Conservation (phyloP, 2,888 invertebrate genomes). For the Arge pagana region DNA sequence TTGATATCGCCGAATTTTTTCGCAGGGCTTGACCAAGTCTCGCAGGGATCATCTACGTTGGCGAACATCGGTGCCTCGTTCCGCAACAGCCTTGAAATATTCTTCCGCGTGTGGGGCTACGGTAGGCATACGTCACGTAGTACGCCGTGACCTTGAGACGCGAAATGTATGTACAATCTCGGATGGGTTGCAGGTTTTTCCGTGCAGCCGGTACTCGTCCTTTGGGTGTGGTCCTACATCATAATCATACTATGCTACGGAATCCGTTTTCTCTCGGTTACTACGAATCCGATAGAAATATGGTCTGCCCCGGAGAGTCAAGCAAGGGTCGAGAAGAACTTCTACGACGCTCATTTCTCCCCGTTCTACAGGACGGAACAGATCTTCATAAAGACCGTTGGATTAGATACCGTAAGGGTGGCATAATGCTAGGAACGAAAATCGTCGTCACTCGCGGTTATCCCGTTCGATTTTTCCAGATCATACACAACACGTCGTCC, state of each 20-base stretch:
- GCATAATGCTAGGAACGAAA: background rate
- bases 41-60: too few relatives aligned
- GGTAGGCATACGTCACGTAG: constrained; percentile 48
- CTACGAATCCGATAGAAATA: constrained; percentile 87
- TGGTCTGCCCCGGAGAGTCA: constrained; percentile 87
- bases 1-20: too few relatives aligned
- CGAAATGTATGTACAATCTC: background rate
- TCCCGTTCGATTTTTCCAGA: constrained; percentile 26
- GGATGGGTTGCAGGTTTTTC: constrained; percentile 64
- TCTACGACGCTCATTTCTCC: constrained; percentile 83
- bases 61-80: constrained; percentile 26
- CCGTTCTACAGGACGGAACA: constrained; percentile 92
- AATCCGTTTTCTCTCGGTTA: constrained; percentile 70
- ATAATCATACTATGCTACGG: constrained; percentile 70
- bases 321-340: constrained; percentile 82
- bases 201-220: constrained; percentile 66
- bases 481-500: constrained; percentile 53
- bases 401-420: constrained; percentile 60
- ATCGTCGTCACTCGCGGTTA: background rate
- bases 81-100: constrained; percentile 47
- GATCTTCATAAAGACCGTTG: constrained; percentile 75
- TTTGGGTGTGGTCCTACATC: constrained; percentile 69
- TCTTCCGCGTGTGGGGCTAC: constrained; percentile 59
- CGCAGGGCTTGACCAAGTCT: too few relatives aligned
- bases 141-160: too few relatives aligned